Evolutionary conservation across 2,797 vertebrate genomes (phyloP), one percentile per base, ranked within the genome.

Genomic region (Hypotaenidia okinawae): DNA sequence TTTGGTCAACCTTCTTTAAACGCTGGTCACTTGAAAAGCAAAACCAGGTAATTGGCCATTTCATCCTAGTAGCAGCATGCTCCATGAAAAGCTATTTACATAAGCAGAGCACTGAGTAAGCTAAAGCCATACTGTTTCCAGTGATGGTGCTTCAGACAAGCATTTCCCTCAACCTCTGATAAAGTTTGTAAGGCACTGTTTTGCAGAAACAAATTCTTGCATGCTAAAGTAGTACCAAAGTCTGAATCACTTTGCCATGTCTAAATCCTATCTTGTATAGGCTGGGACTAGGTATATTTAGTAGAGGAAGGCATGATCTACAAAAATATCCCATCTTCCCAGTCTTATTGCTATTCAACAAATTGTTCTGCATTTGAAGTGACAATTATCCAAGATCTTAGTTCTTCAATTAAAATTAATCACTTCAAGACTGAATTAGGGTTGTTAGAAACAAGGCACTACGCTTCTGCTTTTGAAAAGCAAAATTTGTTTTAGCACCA

Each of bases 321-420:
- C 43, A 67, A 89, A 90, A 79, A 30, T 27, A 84, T 28, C 52
- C 27, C 22, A 41, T 58, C 24, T 63, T 47, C 10, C 32, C 54
- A 52, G 27, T 25, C 78, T 83, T 51, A 84, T 7, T 73, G 33
- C 32, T 79, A 87, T 89, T 93, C 77, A 49, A 84, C 41, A 84
- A 70, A 61, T 24, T 14, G 43, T 63, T 70, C 52, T 67, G 43
- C 57, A 54, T 64, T 79, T 93, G 68, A 95, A 85, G 33, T 32
- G 32, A 83, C 58, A 94, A 70, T 83, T 68, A 82, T 28, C 52
- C 61, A 63, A 76, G 37, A 63, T 32, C 68, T 45, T 70, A 51
- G n/a, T 58, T 91, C 33, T 43, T 83, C 75, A 87, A 63, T 64
- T 94, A 93, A 93, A 91, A 85, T 49, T 61, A 88, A 93, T 93